Percentiles rank a stretch among this genome's conserved stretches.
Evolutionary conservation across 2,888 invertebrate genomes (phyloP).

Genomic region (Octonoba sinensis): DNA sequence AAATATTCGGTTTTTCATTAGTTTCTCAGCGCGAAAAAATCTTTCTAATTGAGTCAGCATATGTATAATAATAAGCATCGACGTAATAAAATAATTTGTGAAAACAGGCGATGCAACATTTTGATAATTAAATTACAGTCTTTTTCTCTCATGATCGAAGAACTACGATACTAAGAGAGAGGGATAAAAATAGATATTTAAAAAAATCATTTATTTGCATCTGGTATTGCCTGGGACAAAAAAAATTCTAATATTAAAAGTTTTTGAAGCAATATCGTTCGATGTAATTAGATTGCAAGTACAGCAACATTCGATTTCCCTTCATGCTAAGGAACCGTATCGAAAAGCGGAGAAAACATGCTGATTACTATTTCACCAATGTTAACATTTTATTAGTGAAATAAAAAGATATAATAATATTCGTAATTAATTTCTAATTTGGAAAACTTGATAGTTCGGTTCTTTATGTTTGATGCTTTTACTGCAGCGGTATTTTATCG

Average conservation of each 20-base stretch:
- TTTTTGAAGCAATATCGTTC: conserved; percentile 33
- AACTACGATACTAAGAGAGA: background rate
- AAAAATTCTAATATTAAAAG: conserved; percentile 38
- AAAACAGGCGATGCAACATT: conserved; percentile 46
- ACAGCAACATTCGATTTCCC: background rate
- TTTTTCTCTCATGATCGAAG: conserved; percentile 10
- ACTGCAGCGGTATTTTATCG: too few species aligned
- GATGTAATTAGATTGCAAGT: conserved; percentile 33
- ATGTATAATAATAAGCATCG: conserved; percentile 49
- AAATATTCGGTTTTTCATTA: conserved; percentile 39
- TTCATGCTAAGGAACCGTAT: too few species aligned
- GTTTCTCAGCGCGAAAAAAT: conserved; percentile 26
- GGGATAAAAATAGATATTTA: conserved; percentile 2
- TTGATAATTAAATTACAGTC: conserved; percentile 57
- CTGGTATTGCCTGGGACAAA: conserved; percentile 23
- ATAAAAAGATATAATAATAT: too few species aligned
- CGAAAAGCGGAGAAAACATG: too few species aligned
- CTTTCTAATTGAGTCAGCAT: conserved; percentile 56
- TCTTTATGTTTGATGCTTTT: too few species aligned
- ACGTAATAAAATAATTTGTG: conserved; percentile 60
- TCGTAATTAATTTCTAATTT: too few species aligned
- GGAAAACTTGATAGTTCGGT: too few species aligned
- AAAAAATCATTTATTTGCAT: conserved; percentile 51
- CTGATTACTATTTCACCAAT: too few species aligned
- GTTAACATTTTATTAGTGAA: too few species aligned